Base-by-base conservation (phyloP, 2,888 invertebrate genomes). In the Archaeoteleia sp. region DNA sequence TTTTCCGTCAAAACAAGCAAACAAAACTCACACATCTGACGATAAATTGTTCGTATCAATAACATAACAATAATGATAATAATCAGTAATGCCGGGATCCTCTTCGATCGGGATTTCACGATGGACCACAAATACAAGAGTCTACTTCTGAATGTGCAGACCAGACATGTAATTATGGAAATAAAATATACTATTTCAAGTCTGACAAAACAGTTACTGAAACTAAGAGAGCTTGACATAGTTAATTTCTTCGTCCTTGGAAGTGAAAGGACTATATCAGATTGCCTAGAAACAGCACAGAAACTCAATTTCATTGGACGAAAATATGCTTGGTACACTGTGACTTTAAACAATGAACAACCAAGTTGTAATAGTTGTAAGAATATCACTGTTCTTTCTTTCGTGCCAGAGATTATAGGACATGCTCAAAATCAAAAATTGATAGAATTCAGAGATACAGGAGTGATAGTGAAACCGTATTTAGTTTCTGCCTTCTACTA, bases 51-150 rank as follows among this genome's bases (percentile, higher is more conserved):
- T 20, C 20, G 20, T 20, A n/a, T 20, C 3, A 20, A 4, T 20
- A 2, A 32, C 10, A 12, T 32, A 1, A 32, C 10, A 32, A 12
- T 32, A n/a, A 9, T 35, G 4, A 35, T 35, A 35, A 39, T 53
- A 9, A 30, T 61, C 17, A 76, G 70, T 39, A 96, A 95, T 81
- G 95, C 96, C 8, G 97, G 95, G 3, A 94, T 98, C 42, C 88
- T 98, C 37, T 97, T 94, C 82, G 97, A 98, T 78, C 90, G 93
- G 14, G 91, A 91, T 29, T 96, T 95, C 81, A 93, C 95, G 7
- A 95, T 96, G 93, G 95, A 96, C 79, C 95, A 96, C 87, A 96
- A 96, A 85, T 96, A 95, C 86, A 95, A 96, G 85, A 93, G 95
- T 6, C 86, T 97, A 5, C 87, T 97, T 27, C 92, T 95, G 85